Base-by-base conservation (phyloP, 92 coral and sea anemone genomes). In the Bergia puertoricense region DNA sequence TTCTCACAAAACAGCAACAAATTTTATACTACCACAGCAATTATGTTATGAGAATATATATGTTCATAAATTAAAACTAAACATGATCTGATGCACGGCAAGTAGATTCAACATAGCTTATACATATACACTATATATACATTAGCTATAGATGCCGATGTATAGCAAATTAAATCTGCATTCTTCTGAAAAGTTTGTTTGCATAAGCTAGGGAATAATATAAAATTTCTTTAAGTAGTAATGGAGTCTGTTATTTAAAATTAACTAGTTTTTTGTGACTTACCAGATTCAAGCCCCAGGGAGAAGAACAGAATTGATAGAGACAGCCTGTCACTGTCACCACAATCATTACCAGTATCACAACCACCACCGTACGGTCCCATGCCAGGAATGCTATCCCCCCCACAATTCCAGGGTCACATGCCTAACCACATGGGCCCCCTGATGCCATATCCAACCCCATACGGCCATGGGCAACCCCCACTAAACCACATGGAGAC, bases 341-440 rank as follows among this genome's bases (percentile, higher is more conserved):
- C 99, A n/a, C 96, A 93, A 45, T 85, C 90, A 75, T 87, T 97
- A 54, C 96, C 96, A 8, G 96, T 95, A 74, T 94, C 99, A 9
- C 99, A 94, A 65, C 92, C 98, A 77, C 93, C 97, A 18, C 95
- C 92, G 43, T 95, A 93, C 65, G 81, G 84, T 38, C 86, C 90
- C 10, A 89, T 91, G 80, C 88, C 90, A 6, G 98, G 96, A 84
- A 93, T 97, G 93, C 87, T 97, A 48, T 92, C 92, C 42, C 92
- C 95, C 10, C 93, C 96, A n/a, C 98, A 94, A 90, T 96, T 91
- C 85, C 98, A 93, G 79, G 85, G 85, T 41, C 95, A 94, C 77
- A 88, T 92, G 62, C 94, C 96, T 30, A 95, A 94, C 85, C 98
- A 95, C 90, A 95, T 95, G 95, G 97, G 95, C 39, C 92, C 94